A percentile compares a stretch with the other conserved stretches of the same genome.
phyloP scores from a whole-genome alignment of 2,888 invertebrate genomes.

The Caenorhabditis doughertyi region DNA sequence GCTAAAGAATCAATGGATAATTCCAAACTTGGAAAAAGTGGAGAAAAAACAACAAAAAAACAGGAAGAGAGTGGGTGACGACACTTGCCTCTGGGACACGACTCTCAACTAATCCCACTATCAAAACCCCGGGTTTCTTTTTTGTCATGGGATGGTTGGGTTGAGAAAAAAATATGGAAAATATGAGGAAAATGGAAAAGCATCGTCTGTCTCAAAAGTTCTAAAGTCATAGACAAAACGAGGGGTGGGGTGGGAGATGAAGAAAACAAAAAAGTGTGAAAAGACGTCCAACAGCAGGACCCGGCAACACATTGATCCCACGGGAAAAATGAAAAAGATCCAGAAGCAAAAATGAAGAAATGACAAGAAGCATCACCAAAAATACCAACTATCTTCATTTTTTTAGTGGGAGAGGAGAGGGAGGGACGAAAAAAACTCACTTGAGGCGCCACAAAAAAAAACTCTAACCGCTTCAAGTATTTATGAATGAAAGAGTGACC shows the following conservation, averaged over 20 bases:
- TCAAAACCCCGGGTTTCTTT: slow-evolving; percentile 40
- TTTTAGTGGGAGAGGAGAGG: not conserved
- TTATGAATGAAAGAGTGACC: slow-evolving; percentile 44
- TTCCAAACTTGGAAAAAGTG: not conserved
- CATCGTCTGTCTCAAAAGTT: slow-evolving; percentile 34
- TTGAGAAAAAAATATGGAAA: not conserved
- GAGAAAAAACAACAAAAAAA: slow-evolving; percentile 12
- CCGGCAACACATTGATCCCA: slow-evolving; percentile 62
- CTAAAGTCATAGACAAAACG: slow-evolving; percentile 10
- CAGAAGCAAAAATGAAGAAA: slow-evolving; percentile 26
- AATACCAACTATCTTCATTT: slow-evolving; percentile 8
- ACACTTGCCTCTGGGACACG: slow-evolving; percentile 45
- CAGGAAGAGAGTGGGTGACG: slow-evolving; percentile 25
- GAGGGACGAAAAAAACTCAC: slow-evolving; percentile 18
- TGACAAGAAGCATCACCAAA: slow-evolving; percentile 47
- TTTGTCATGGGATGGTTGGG: slow-evolving; percentile 4
- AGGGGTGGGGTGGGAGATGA: not conserved
- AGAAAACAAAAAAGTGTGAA: slow-evolving; percentile 58
- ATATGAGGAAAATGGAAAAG: slow-evolving; percentile 24
- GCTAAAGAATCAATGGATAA: not conserved
- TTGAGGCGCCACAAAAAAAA: not conserved
- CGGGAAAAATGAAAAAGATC: slow-evolving; percentile 47
- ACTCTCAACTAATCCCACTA: slow-evolving; percentile 56
- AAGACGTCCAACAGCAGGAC: slow-evolving; percentile 46
- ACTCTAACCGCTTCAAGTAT: slow-evolving; percentile 27